These are phyloP conservation scores for Acleris holmiana DNA, from an alignment of 2,888 invertebrate species.

Conservation along the genomic window DNA sequence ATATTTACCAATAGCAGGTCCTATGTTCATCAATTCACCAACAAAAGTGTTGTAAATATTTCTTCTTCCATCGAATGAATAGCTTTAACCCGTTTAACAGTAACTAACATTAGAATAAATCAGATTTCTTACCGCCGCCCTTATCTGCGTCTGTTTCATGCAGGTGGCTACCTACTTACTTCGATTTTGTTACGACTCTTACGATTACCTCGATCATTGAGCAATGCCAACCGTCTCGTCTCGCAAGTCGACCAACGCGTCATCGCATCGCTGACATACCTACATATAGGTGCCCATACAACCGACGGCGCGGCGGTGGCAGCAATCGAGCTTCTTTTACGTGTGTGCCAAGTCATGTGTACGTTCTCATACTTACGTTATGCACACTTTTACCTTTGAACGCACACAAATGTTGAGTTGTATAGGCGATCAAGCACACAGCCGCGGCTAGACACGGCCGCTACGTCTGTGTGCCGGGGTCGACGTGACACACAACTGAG, in stretches of 20 bases:
- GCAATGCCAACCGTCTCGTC: slow-evolving; percentile 83
- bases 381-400: slow-evolving; percentile 60
- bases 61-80: too few relatives aligned
- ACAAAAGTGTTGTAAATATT: too few relatives aligned
- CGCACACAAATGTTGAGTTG: slow-evolving; percentile 60
- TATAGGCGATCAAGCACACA: slow-evolving; percentile 74
- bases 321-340: slow-evolving; percentile 72
- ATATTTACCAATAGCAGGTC: too few relatives aligned
- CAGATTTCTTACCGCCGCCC: background rate
- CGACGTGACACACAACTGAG: slow-evolving; percentile 56
- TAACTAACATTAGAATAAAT: background rate
- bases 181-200: slow-evolving; percentile 51
- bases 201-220: slow-evolving; percentile 82
- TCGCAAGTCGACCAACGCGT: slow-evolving; percentile 82
- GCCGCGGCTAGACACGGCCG: slow-evolving; percentile 71
- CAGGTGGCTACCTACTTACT: slow-evolving; percentile 23
- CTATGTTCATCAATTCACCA: too few relatives aligned
- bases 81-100: too few relatives aligned
- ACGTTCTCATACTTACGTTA: slow-evolving; percentile 54
- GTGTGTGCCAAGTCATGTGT: slow-evolving; percentile 68
- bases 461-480: slow-evolving; percentile 62
- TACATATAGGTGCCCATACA: slow-evolving; percentile 79
- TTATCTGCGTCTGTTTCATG: slow-evolving; percentile 1
- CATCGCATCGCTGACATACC: slow-evolving; percentile 80
- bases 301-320: slow-evolving; percentile 64